Evolutionary conservation across 1,140 invertebrate species (phyloP).

Genomic region (Tribolium madens): DNA sequence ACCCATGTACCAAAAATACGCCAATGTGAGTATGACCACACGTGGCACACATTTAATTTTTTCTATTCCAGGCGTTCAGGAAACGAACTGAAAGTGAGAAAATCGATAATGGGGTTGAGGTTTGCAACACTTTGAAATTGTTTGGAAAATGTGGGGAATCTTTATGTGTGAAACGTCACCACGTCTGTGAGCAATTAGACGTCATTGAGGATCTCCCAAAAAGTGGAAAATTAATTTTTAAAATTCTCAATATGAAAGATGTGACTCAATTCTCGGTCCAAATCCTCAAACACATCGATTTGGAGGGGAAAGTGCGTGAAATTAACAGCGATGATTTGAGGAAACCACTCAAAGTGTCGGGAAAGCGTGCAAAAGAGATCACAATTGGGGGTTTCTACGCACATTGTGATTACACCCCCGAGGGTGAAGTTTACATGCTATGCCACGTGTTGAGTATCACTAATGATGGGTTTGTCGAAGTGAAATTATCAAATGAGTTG

Average conservation of each 20-base stretch:
- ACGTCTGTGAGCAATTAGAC: conserved; percentile 52
- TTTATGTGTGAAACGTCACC: conserved; percentile 54
- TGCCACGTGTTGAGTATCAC: not conserved
- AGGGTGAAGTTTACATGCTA: not conserved
- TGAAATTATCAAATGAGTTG: not conserved
- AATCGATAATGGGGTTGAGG: conserved; percentile 44
- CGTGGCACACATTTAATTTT: conserved; percentile 41
- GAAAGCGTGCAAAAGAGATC: not conserved
- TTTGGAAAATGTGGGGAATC: conserved; percentile 56
- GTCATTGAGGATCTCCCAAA: conserved; percentile 50
- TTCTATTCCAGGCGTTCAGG: conserved; percentile 40
- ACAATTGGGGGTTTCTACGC: not conserved
- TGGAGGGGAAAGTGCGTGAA: conserved; percentile 48
- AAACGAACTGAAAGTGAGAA: conserved; percentile 52
- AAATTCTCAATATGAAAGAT: conserved; percentile 54
- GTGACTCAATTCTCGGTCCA: conserved; percentile 51
- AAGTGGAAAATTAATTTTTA: conserved; percentile 58
- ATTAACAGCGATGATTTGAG: conserved; percentile 36
- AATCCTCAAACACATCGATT: conserved; percentile 55
- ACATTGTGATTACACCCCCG: not conserved
- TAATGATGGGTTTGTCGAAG: not conserved
- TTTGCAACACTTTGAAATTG: conserved; percentile 56
- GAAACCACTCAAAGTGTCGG: not conserved
- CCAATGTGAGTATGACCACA: conserved; percentile 41
- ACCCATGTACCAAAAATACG: conserved; percentile 44